Evolutionary conservation across 2,113 vertebrate species (phyloP).

Genomic region (Bos indicus): DNA sequence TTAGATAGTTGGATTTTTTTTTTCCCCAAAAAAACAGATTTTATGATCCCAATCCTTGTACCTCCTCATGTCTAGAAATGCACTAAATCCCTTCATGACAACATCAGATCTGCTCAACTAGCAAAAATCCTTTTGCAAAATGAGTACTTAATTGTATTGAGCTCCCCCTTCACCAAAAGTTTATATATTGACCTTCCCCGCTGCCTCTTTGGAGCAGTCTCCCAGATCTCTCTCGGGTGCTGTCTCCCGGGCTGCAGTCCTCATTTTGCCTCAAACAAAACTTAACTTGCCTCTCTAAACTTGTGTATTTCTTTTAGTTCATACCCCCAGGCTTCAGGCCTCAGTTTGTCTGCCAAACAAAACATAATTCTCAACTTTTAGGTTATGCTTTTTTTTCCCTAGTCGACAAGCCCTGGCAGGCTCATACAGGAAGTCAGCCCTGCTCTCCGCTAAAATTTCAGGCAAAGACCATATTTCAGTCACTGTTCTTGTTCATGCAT

Average conservation of each 20-base stretch:
- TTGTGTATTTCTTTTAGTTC: not conserved
- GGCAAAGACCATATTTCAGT: not conserved
- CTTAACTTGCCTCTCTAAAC: not conserved
- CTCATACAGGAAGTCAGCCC: accelerated
- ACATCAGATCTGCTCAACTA: not conserved
- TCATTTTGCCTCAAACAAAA: not conserved
- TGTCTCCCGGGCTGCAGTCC: not conserved
- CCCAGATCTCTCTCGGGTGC: accelerated
- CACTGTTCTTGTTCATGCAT: not conserved
- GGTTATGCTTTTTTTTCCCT: not conserved
- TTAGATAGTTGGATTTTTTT: not conserved
- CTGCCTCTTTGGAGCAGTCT: not conserved
- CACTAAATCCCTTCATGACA: not conserved
- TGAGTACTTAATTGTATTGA: not conserved
- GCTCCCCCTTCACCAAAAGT: not conserved
- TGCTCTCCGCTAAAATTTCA: not conserved
- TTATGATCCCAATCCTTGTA: not conserved
- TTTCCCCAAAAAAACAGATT: not conserved
- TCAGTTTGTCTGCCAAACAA: not conserved
- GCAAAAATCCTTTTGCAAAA: not conserved
- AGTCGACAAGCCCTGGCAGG: not conserved
- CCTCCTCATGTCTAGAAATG: not conserved
- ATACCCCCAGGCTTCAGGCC: not conserved
- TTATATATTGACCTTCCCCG: not conserved
- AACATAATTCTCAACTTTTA: not conserved